A percentile compares a stretch with the other conserved stretches of the same genome.
Conservation (phyloP, 2,888 invertebrate genomes). For the Eupsilia transversa region DNA sequence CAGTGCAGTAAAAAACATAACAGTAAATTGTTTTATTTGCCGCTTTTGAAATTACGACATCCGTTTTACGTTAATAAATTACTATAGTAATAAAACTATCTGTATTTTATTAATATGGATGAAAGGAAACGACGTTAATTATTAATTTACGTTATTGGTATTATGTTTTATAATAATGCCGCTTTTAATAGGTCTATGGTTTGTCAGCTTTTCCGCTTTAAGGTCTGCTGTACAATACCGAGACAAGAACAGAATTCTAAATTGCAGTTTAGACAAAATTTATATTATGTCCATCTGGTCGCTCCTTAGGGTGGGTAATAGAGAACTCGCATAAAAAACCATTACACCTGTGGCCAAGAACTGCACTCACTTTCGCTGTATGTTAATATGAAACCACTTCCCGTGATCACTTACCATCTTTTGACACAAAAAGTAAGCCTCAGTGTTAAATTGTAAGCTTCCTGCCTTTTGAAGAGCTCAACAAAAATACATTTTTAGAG, state of each 20-base stretch:
- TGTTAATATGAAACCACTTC: conserved; percentile 47
- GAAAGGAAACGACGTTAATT: conserved; percentile 7
- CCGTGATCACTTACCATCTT: conserved; percentile 49
- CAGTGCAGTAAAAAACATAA: conserved; percentile 43
- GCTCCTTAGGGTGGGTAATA: not conserved
- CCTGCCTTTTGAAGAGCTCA: conserved; percentile 47
- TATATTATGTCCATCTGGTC: not conserved
- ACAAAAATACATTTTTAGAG: conserved; percentile 24
- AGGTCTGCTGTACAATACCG: not conserved
- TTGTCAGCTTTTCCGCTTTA: not conserved
- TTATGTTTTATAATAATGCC: not conserved
- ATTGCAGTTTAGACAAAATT: not conserved
- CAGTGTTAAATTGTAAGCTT: conserved; percentile 49
- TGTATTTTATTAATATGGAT: conserved; percentile 23
- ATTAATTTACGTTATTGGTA: conserved; percentile 20
- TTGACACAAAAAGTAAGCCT: conserved; percentile 48
- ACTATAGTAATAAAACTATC: conserved; percentile 35
- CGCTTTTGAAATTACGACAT: conserved; percentile 53
- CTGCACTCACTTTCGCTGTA: conserved; percentile 28
- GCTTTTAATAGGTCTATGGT: not conserved
- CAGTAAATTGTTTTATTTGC: conserved; percentile 57
- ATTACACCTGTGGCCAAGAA: not conserved
- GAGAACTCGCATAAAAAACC: not conserved
- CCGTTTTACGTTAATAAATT: conserved; percentile 46
- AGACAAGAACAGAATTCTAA: not conserved